Conservation (phyloP, 2,797 vertebrate genomes). For the Columba guinea region DNA sequence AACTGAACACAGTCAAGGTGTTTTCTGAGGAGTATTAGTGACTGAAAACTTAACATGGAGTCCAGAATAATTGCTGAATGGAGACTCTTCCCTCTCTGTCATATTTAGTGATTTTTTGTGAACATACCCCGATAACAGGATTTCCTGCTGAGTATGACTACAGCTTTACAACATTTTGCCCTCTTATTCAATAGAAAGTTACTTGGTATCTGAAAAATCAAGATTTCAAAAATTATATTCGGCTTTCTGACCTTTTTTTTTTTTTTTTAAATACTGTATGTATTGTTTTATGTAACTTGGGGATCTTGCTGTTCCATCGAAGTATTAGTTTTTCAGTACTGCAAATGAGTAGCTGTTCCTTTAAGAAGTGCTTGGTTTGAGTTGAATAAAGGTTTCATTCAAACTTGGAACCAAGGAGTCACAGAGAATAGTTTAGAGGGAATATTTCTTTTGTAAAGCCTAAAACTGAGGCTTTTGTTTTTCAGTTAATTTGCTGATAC, state of each 20-base stretch:
- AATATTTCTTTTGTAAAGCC: neutral
- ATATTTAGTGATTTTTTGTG: fast-evolving
- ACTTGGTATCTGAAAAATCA: fast-evolving
- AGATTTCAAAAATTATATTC: fast-evolving
- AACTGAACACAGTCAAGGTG: fast-evolving
- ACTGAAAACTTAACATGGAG: fast-evolving
- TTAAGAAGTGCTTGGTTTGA: fast-evolving
- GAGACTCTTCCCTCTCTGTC: fast-evolving
- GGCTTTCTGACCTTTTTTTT: fast-evolving
- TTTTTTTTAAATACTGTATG: fast-evolving
- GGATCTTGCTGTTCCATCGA: fast-evolving
- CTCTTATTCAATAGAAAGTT: fast-evolving
- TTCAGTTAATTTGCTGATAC: neutral
- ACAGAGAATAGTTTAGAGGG: neutral
- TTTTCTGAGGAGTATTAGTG: neutral
- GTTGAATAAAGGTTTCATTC: neutral
- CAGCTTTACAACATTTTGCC: fast-evolving
- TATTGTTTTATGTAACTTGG: fast-evolving
- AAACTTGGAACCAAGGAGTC: neutral
- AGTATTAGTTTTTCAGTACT: fast-evolving
- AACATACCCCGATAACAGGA: fast-evolving
- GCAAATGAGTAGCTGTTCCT: fast-evolving
- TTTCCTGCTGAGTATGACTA: neutral
- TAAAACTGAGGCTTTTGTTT: fast-evolving
- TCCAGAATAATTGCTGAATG: fast-evolving